Base-by-base conservation (phyloP, 2,113 vertebrate genomes). In the Ptyas mucosa region DNA sequence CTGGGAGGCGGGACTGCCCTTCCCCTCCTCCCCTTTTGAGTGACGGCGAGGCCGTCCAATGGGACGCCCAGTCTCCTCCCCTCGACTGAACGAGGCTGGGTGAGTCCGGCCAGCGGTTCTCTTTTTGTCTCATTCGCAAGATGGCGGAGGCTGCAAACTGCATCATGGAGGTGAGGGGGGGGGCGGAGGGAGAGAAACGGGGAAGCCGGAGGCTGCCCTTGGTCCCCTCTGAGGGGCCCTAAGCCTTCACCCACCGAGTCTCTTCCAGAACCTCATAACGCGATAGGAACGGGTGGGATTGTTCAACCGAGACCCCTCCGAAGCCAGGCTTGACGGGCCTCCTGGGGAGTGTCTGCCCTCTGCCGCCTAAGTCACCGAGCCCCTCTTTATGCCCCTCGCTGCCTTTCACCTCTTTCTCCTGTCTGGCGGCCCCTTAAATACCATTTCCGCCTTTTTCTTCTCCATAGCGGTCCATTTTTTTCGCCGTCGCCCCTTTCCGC, bases 91-190 rank as follows among this genome's bases (percentile, higher is more conserved):
- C 91, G 51, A 92, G 87, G 86, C 91, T 92, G 92, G 92, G 88
- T 69, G 87, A 49, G 64, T 46, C 20, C 10, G 64, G 39, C 43
- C 39, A 49, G 88, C 0, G 64, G 24, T 57, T 58, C 92, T 85
- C 88, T 88, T 61, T 92, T 88, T 89, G 92, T 92, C 92, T 92
- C 88, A 92, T 89, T 92, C 92, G 87, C 92, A 92, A 92, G 92
- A 92, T 92, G 92, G 92, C 92, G 92, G 92, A 92, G 88, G 92
- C 92, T 92, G 92, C 92, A 92, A 92, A 92, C 39, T 92, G 92
- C 88, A 92, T 89, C 92, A 92, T 92, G 92, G 92, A 92, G 92
- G 92, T 92, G 88, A 92, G 92, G 53, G 92, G 11, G 11, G 46
- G 52, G 15, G 69, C 24, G 53, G 52, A 24, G 43, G 61, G 0